Evolutionary conservation across 2,888 invertebrate species (phyloP).

Genomic region (Deroplatys truncata): DNA sequence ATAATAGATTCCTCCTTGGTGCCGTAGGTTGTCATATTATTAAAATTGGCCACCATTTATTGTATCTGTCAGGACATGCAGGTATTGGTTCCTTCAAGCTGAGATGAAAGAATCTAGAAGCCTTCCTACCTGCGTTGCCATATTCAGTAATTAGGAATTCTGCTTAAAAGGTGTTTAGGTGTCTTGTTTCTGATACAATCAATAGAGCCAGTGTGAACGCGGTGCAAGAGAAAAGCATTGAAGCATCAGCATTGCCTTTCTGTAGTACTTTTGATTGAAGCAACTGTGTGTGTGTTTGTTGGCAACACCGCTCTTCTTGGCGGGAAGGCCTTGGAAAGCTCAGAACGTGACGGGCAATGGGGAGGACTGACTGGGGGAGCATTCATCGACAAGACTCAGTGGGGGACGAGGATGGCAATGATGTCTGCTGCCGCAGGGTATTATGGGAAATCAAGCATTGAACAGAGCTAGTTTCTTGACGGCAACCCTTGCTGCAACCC

Average conservation of each 20-base stretch:
- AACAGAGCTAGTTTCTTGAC: conserved; percentile 16
- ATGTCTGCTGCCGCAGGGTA: conserved; percentile 17
- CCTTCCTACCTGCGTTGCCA: conserved; percentile 26
- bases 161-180: neutral
- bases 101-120: conserved; percentile 20
- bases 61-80: conserved; percentile 33
- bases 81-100: conserved; percentile 27
- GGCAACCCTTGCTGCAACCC: conserved; percentile 29
- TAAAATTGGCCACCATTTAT: conserved; percentile 36
- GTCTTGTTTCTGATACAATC: neutral
- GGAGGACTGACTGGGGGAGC: conserved; percentile 16
- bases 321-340: conserved; percentile 29
- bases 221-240: neutral
- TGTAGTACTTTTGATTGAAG: neutral
- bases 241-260: neutral
- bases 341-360: conserved; percentile 28
- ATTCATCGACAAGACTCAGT: conserved; percentile 9
- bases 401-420: conserved; percentile 18
- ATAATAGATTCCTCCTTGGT: conserved; percentile 27
- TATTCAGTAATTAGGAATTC: neutral
- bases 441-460: conserved; percentile 29
- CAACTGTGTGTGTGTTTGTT: neutral
- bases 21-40: conserved; percentile 33
- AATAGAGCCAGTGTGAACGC: neutral
- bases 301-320: conserved; percentile 23